Evolutionary conservation across 2,888 invertebrate genomes (phyloP).

Genomic region (Agrotis puta): DNA sequence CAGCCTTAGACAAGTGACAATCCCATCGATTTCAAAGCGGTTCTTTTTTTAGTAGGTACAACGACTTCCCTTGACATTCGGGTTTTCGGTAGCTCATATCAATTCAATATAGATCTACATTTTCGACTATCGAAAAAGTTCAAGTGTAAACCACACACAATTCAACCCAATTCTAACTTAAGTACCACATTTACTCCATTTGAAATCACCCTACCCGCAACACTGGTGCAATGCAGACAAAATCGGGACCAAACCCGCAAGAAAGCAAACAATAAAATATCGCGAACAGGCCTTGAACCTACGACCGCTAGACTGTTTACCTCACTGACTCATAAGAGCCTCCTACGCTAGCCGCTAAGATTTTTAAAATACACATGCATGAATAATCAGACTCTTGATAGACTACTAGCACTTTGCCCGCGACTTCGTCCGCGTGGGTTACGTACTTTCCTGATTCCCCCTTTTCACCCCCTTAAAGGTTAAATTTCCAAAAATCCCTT

Average conservation of each 20-base stretch:
- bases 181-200: not conserved
- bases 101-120: too few species aligned
- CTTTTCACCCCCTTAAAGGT: too few species aligned
- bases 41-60: not conserved
- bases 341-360: conserved; percentile 46
- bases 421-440: too few species aligned
- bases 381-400: conserved; percentile 32
- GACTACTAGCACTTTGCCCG: too few species aligned
- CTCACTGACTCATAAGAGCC: conserved; percentile 63
- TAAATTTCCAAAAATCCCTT: too few species aligned
- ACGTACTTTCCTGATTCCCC: too few species aligned
- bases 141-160: not conserved
- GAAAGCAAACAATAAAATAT: conserved; percentile 39
- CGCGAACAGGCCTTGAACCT: conserved; percentile 70
- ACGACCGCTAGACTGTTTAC: conserved; percentile 69
- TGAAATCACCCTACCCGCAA: conserved; percentile 23
- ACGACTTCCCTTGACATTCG: too few species aligned
- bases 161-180: not conserved
- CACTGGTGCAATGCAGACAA: conserved; percentile 63
- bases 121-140: not conserved
- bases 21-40: not conserved
- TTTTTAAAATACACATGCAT: conserved; percentile 43
- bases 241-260: conserved; percentile 20
- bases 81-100: too few species aligned
- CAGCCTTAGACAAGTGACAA: too few species aligned